Percentiles rank a stretch among this genome's conserved stretches.
These are phyloP conservation scores for Liopterus haemorrhoidalis DNA, from an alignment of 2,888 invertebrate species.

Conservation along the genomic window DNA sequence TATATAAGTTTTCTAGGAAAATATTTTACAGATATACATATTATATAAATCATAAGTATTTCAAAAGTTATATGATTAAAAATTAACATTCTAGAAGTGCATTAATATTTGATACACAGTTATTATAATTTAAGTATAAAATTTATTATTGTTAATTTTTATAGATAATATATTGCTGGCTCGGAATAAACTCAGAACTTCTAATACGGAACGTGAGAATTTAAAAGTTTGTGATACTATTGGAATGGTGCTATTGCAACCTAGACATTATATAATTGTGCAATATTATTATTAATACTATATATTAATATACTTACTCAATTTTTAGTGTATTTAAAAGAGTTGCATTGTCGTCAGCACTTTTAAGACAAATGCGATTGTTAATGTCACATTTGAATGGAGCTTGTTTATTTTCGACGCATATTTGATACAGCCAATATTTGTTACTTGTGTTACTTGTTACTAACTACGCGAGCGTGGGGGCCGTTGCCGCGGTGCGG, in stretches of 20 bases:
- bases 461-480: too few species aligned
- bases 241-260: conserved; percentile 47
- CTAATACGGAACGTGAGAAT: conserved; percentile 31
- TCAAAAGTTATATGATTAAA: conserved; percentile 26
- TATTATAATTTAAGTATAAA: conserved; percentile 17
- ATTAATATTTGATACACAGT: conserved; percentile 25
- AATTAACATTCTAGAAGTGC: conserved; percentile 27
- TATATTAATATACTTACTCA: conserved; percentile 18
- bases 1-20: conserved; percentile 20
- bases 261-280: conserved; percentile 41
- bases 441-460: too few species aligned
- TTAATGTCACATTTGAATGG: too few species aligned
- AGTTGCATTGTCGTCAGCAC: too few species aligned
- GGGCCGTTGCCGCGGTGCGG: too few species aligned
- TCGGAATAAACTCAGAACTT: conserved; percentile 19
- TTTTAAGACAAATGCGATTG: too few species aligned
- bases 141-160: conserved; percentile 41
- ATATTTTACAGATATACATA: conserved; percentile 24
- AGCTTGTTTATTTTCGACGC: too few species aligned
- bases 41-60: conserved; percentile 22
- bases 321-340: too few species aligned
- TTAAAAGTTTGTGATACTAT: conserved; percentile 45
- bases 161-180: conserved; percentile 32
- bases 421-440: too few species aligned
- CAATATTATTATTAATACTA: conserved; percentile 43